phyloP scores from a whole-genome alignment of 2,797 vertebrate genomes.

The Iguana delicatissima region DNA sequence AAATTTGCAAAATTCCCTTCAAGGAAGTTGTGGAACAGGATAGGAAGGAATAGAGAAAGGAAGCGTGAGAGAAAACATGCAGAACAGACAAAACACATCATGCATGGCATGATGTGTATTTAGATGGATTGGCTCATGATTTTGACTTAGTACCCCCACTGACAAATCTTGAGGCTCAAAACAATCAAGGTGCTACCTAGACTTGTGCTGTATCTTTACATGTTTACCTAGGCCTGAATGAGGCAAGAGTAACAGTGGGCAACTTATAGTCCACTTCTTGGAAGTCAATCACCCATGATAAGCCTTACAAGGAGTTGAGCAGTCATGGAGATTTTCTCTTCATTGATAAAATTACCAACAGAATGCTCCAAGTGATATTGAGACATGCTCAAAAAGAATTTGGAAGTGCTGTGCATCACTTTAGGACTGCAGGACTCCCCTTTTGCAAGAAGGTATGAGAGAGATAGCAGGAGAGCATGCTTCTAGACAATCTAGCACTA shows the following conservation, averaged over 20 bases:
- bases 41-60: conserved; percentile 21
- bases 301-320: neutral
- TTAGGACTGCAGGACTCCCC: neutral
- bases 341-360: neutral
- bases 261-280: neutral
- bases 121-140: no score
- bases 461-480: no score
- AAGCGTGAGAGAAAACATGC: conserved; percentile 4
- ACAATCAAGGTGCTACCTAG: no score
- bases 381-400: neutral
- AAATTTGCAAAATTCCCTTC: conserved; percentile 5
- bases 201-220: no score
- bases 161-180: no score
- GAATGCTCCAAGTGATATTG: neutral
- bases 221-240: no score
- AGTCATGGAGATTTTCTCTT: neutral
- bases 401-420: neutral
- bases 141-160: no score
- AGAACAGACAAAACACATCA: no score
- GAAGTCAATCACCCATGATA: neutral
- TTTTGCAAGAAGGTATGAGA: neutral
- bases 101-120: no score
- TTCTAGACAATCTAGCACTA: neutral
- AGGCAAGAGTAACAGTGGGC: no score
- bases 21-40: conserved; percentile 8